Conservation (phyloP, 2,113 vertebrate species). For the Hippocampus zosterae region DNA sequence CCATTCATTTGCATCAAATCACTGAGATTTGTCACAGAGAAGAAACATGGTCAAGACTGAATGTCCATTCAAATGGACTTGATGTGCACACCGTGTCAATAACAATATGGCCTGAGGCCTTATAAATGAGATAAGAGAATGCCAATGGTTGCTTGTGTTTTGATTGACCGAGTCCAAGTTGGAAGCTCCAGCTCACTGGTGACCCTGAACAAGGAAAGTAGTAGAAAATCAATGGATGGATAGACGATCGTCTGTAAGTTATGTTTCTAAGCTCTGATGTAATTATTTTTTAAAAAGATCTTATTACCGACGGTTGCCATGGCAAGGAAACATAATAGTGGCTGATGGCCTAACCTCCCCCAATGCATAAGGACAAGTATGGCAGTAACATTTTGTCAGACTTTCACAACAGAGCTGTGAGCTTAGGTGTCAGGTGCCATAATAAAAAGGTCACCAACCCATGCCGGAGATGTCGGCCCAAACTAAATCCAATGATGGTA, state of each 20-base stretch:
- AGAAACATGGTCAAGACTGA: neutral
- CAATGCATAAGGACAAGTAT: neutral
- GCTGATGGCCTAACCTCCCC: no score
- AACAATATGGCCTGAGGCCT: neutral
- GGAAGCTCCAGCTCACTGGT: neutral
- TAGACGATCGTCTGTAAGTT: neutral
- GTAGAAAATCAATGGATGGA: neutral
- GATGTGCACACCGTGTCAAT: neutral
- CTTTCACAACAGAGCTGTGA: neutral
- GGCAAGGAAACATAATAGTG: neutral
- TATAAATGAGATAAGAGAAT: neutral
- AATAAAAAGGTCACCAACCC: neutral
- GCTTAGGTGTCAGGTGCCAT: neutral
- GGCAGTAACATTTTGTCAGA: neutral
- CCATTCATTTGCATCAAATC: neutral
- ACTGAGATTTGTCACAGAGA: neutral
- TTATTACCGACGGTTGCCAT: neutral
- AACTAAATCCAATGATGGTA: neutral
- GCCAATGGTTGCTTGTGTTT: neutral
- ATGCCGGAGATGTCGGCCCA: neutral
- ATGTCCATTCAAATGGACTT: neutral
- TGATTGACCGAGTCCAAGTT: neutral
- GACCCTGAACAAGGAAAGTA: neutral
- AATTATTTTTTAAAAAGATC: neutral
- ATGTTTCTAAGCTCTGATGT: neutral